Evolutionary conservation across 2,888 invertebrate genomes (phyloP).

Genomic region (Acrocyrtus sp.): DNA sequence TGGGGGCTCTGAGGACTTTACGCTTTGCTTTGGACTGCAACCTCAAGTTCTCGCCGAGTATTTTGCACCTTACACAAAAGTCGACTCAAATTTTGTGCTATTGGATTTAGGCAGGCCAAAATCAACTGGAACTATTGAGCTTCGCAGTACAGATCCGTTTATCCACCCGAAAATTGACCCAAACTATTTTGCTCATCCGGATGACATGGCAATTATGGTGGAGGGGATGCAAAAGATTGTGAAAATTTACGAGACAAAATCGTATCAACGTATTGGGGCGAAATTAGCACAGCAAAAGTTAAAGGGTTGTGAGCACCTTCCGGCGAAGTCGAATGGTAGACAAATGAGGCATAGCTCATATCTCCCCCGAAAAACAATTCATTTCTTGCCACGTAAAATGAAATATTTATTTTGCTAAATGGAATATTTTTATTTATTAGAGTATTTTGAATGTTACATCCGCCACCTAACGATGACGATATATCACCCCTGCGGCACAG

Average conservation of each 20-base stretch:
- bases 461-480: slow-evolving; percentile 32
- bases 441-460: slow-evolving; percentile 40
- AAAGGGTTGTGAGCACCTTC: slow-evolving; percentile 24
- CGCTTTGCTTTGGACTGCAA: slow-evolving; percentile 31
- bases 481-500: slow-evolving; percentile 35
- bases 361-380: no score
- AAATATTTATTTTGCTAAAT: no score
- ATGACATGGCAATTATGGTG: slow-evolving; percentile 35
- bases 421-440: no score
- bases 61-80: slow-evolving; percentile 10
- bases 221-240: slow-evolving; percentile 18
- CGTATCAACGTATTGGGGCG: slow-evolving; percentile 6
- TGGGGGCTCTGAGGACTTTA: slow-evolving; percentile 31
- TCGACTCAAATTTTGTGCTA: slow-evolving; percentile 29
- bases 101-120: slow-evolving; percentile 30
- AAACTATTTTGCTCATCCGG: slow-evolving; percentile 23
- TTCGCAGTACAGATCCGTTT: slow-evolving; percentile 26
- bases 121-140: slow-evolving; percentile 11
- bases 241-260: slow-evolving; percentile 22
- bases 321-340: slow-evolving; percentile 13
- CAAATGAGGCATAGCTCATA: no score
- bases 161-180: slow-evolving; percentile 39
- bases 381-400: no score
- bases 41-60: slow-evolving; percentile 22
- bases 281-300: slow-evolving; percentile 23